phyloP scores from a whole-genome alignment of 2,797 vertebrate species.

The Austrolebias charrua region DNA sequence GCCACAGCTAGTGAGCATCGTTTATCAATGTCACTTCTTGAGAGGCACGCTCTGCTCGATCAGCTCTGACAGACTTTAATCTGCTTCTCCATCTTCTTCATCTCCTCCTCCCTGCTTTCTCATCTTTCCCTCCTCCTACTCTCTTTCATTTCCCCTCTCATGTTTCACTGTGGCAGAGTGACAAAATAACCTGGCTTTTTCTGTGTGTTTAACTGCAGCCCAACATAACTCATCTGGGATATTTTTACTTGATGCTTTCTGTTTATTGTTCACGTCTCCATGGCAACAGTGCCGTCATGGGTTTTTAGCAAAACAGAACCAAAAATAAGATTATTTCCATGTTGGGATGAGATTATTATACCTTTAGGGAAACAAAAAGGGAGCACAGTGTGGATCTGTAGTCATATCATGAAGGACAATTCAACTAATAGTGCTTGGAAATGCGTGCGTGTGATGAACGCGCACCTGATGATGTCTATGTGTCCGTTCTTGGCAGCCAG shows the following conservation, averaged over 20 bases:
- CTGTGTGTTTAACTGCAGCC: slow-evolving; percentile 4
- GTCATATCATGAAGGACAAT: not conserved
- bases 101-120: not conserved
- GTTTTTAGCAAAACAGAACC: slow-evolving; percentile 3
- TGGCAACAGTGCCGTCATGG: not conserved
- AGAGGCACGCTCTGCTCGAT: slow-evolving; percentile 32
- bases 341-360: slow-evolving; percentile 19
- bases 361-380: not conserved
- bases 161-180: slow-evolving; percentile 13
- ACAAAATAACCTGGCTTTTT: slow-evolving; percentile 3
- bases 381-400: not conserved
- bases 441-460: not conserved
- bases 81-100: slow-evolving; percentile 8
- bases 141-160: not conserved
- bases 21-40: slow-evolving; percentile 44
- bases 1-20: slow-evolving; percentile 27
- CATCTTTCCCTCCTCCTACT: not conserved
- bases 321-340: slow-evolving; percentile 18
- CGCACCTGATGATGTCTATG: slow-evolving; percentile 96
- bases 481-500: slow-evolving; percentile 97
- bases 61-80: slow-evolving; percentile 36
- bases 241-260: not conserved
- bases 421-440: too few relatives aligned
- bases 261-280: slow-evolving; percentile 2
- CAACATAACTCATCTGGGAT: not conserved